A percentile compares a stretch with the other conserved stretches of the same genome.
Evolutionary conservation across 2,888 invertebrate species (phyloP).

Genomic region (Candidula unifasciata): DNA sequence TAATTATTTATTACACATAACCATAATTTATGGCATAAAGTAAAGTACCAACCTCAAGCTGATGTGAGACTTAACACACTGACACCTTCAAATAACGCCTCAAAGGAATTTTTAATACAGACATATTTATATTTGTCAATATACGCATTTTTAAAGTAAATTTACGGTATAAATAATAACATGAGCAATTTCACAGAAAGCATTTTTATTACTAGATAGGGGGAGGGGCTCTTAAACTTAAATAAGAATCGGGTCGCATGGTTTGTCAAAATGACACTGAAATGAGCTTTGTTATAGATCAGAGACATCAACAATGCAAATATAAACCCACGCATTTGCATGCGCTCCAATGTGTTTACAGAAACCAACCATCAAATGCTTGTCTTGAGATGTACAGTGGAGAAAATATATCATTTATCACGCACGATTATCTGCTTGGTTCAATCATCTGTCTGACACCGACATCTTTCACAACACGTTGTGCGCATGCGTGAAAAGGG

Average conservation of each 20-base stretch:
- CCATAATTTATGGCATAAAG: too few relatives aligned
- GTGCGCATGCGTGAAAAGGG: constrained; percentile 45
- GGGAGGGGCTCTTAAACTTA: background rate
- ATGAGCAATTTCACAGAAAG: too few relatives aligned
- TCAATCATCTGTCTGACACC: constrained; percentile 12
- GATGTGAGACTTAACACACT: too few relatives aligned
- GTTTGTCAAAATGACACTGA: too few relatives aligned
- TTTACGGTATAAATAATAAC: too few relatives aligned
- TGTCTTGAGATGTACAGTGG: background rate
- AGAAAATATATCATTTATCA: background rate
- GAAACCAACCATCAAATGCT: background rate
- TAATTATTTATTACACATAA: too few relatives aligned
- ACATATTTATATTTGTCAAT: too few relatives aligned
- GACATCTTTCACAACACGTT: constrained; percentile 22
- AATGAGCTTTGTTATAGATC: background rate
- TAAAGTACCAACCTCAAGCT: too few relatives aligned
- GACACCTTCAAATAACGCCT: too few relatives aligned
- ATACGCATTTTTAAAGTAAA: too few relatives aligned
- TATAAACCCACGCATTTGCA: constrained; percentile 12
- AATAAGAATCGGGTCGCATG: too few relatives aligned
- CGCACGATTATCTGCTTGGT: background rate
- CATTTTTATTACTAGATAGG: background rate
- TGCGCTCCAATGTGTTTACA: background rate
- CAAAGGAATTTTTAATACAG: too few relatives aligned
- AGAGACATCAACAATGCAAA: background rate